These are phyloP conservation scores for Parazoanthus atlanticus DNA, from an alignment of 92 coral and sea anemone genomes.

Conservation along the genomic window DNA sequence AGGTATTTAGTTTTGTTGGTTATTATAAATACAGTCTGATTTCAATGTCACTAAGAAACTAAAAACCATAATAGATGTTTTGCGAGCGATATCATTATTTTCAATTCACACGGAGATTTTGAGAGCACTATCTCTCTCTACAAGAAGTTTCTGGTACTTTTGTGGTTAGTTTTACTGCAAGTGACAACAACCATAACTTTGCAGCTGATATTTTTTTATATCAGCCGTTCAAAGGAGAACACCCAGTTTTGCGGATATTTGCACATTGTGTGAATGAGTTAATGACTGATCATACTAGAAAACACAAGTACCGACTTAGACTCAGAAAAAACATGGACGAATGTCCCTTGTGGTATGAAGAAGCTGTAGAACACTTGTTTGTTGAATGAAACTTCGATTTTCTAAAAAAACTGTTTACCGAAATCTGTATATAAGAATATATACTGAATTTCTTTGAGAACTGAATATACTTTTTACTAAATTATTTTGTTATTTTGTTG, in stretches of 20 bases:
- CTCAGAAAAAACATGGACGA: background rate
- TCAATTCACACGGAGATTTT: background rate
- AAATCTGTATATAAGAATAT: background rate
- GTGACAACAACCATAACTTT: background rate
- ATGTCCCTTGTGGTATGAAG: background rate
- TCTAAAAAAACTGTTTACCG: background rate
- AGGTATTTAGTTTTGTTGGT: background rate
- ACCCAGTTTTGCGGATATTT: slow-evolving; percentile 20
- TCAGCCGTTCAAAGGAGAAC: background rate
- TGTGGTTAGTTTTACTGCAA: background rate
- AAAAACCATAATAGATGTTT: background rate
- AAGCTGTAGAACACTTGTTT: no score
- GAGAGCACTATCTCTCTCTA: slow-evolving; percentile 6
- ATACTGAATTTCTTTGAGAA: background rate
- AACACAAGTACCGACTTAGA: slow-evolving; percentile 6
- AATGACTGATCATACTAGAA: slow-evolving; percentile 40
- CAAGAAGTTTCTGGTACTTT: slow-evolving; percentile 27
- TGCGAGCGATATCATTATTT: background rate
- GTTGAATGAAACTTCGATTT: background rate
- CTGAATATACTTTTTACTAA: background rate
- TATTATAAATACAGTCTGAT: background rate
- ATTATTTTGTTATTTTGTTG: background rate
- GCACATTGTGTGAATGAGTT: slow-evolving; percentile 14
- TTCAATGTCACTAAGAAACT: background rate
- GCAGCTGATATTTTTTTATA: background rate